Conservation (phyloP, 1,140 invertebrate genomes). For the Ostrea edulis region DNA sequence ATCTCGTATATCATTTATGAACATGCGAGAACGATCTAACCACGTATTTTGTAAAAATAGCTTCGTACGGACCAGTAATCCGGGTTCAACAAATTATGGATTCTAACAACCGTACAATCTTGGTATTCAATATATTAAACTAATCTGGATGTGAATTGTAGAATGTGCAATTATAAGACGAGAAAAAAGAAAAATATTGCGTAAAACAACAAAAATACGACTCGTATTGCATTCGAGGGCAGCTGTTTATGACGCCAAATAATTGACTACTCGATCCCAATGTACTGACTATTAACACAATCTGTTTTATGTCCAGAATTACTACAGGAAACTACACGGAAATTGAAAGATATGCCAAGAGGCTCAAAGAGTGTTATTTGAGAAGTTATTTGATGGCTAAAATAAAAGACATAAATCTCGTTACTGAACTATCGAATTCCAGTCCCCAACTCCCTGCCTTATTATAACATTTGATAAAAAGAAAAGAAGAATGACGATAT, state of each 20-base stretch:
- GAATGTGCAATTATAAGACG: background rate
- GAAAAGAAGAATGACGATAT: too few species aligned
- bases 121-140: background rate
- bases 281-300: background rate
- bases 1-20: too few species aligned
- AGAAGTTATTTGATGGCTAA: conserved; percentile 1
- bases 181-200: background rate
- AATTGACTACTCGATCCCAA: conserved; percentile 5
- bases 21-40: too few species aligned
- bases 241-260: conserved; percentile 22
- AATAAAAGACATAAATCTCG: conserved; percentile 3
- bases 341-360: conserved; percentile 10
- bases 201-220: background rate
- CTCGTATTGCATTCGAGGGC: background rate
- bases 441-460: background rate
- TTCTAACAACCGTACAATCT: background rate
- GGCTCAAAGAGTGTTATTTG: background rate
- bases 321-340: background rate
- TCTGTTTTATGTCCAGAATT: conserved; percentile 13
- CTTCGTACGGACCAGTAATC: too few species aligned
- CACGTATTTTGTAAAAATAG: too few species aligned
- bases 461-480: too few species aligned
- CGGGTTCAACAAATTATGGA: too few species aligned
- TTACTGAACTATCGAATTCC: background rate
- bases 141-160: conserved; percentile 2